These are phyloP conservation scores for Phallusia fumigata DNA, from an alignment of 23 tunicate species.

Conservation along the genomic window DNA sequence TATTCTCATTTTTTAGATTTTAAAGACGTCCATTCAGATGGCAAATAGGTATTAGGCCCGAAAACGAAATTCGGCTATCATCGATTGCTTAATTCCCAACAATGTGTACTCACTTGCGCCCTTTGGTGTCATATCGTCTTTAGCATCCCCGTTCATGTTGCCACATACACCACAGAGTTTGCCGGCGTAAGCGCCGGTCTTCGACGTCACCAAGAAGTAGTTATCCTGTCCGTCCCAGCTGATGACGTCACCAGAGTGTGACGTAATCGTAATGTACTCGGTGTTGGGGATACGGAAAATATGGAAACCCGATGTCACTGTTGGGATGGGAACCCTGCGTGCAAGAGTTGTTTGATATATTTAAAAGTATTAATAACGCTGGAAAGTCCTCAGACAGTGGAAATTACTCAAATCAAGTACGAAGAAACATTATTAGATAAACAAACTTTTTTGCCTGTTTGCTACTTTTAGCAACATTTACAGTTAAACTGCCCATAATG, in stretches of 20 bases:
- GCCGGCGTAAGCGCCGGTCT: conserved; percentile 43
- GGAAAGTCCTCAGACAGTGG: too few relatives aligned
- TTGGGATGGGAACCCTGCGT: conserved; percentile 53
- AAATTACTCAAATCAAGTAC: too few relatives aligned
- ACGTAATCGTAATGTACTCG: conserved; percentile 49
- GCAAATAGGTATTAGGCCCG: not conserved
- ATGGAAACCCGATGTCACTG: conserved; percentile 40
- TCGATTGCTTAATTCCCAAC: not conserved
- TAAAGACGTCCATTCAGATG: not conserved
- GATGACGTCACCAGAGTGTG: conserved; percentile 28
- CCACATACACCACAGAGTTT: conserved; percentile 87
- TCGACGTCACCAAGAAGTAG: conserved; percentile 12
- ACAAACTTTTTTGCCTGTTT: too few relatives aligned
- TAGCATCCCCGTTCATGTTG: conserved; percentile 69
- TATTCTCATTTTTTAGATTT: not conserved
- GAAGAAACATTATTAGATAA: too few relatives aligned
- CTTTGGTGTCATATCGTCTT: conserved; percentile 71
- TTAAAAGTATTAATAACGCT: too few relatives aligned
- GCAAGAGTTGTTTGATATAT: too few relatives aligned
- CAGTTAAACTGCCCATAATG: too few relatives aligned
- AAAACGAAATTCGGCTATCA: not conserved
- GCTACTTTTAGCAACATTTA: too few relatives aligned
- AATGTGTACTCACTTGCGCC: conserved; percentile 29
- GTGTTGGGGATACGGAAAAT: conserved; percentile 57
- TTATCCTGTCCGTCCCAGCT: conserved; percentile 62